Base-by-base conservation (phyloP, 2,888 invertebrate species). In the Cerastis leucographa region DNA sequence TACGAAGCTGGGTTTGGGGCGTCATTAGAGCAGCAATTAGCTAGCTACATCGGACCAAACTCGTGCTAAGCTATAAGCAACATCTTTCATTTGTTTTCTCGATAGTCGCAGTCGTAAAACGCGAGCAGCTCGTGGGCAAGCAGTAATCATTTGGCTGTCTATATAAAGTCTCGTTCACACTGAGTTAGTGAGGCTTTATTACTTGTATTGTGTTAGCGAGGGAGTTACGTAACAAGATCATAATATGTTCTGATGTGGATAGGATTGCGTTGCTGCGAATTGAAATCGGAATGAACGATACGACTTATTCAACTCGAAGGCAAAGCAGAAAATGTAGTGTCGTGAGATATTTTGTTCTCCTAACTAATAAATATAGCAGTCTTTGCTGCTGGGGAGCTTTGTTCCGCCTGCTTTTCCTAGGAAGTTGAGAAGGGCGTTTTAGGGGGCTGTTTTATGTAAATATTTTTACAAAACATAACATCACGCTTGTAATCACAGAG, bases 131-230 rank as follows among this genome's bases (percentile, higher is more conserved):
- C 62, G 62, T 42, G 40, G n/a, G 11, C 14, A 64, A 14, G n/a
- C 66, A 61, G 62, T 74, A 72, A 84, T 86, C 70, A 78, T 76
- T 69, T 68, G 61, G 35, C 59, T 71, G 67, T 25, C 40, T 40
- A 59, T 42, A 17, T 78, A 71, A 78, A 51, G 66, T 5, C 29
- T 64, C 2, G 51, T 73, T 42, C 49, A 74, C 14, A 75, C 17
- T 59, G 44, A 22, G 35, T 29, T 56, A 71, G 70, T n/a, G 22
- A 22, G 12, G 59, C 14, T 76, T 71, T 65, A 71, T 75, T 70
- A 19, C 62, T 66, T 51, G 22, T 59, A 42, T 46, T 54, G 14
- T 17, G 7, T n/a, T 25, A 51, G 46, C 35, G 42, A 42, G 8
- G 1, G 65, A 62, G 65, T 67, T 17, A n/a, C 12, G n/a, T 44